phyloP scores from a whole-genome alignment of 1,140 invertebrate genomes.

The Drosophila ficusphila region DNA sequence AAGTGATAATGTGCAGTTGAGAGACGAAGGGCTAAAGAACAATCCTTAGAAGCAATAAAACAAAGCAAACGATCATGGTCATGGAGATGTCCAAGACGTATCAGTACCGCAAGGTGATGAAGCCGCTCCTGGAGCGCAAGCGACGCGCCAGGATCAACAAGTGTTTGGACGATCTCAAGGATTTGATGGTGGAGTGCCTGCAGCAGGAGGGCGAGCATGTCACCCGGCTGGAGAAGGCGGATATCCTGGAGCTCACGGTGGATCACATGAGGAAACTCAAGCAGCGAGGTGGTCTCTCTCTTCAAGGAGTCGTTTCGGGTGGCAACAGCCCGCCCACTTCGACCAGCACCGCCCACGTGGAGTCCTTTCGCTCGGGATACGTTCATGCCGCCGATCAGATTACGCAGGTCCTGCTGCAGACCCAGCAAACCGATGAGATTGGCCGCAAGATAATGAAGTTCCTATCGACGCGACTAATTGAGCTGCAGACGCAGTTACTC shows the following conservation, averaged over 20 bases:
- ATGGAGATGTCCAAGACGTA: conserved; percentile 90
- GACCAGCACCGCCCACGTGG: conserved; percentile 86
- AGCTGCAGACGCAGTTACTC: conserved; percentile 82
- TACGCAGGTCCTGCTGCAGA: conserved; percentile 91
- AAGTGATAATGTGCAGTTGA: conserved; percentile 64
- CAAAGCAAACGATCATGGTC: conserved; percentile 67
- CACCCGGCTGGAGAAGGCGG: conserved; percentile 97
- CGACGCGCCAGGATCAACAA: conserved; percentile 96
- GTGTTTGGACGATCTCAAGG: conserved; percentile 96
- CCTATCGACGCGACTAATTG: conserved; percentile 91
- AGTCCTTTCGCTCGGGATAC: conserved; percentile 95
- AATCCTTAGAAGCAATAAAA: conserved; percentile 13
- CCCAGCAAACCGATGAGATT: conserved; percentile 91
- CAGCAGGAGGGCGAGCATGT: conserved; percentile 93
- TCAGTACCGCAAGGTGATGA: conserved; percentile 97
- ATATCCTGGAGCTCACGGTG: conserved; percentile 98
- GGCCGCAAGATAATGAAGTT: conserved; percentile 93
- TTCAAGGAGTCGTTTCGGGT: conserved; percentile 71
- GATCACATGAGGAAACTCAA: conserved; percentile 95
- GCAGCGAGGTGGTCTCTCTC: conserved; percentile 74
- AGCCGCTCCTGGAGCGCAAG: conserved; percentile 97
- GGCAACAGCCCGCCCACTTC: conserved; percentile 12
- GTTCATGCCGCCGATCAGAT: conserved; percentile 97
- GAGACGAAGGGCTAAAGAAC: conserved; percentile 11
- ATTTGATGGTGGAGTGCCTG: conserved; percentile 95